phyloP scores from a whole-genome alignment of 2,113 vertebrate species.

The Cyanoramphus novaezelandiae region DNA sequence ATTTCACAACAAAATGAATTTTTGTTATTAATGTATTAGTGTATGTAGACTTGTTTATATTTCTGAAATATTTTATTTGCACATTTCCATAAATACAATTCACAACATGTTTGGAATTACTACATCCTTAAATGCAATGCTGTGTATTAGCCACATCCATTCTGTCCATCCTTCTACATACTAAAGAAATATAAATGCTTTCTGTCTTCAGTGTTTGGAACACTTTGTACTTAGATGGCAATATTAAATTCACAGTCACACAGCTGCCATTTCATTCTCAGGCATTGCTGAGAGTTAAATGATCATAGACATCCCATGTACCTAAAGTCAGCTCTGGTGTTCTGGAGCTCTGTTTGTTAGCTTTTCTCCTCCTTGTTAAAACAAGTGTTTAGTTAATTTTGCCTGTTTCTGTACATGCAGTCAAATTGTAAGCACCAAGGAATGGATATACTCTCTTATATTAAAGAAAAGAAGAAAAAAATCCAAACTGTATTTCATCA shows the following conservation, averaged over 20 bases:
- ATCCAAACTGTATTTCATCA: background rate
- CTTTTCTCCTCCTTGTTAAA: background rate
- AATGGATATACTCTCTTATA: background rate
- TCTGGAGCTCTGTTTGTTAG: background rate
- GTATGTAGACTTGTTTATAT: background rate
- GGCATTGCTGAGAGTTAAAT: background rate
- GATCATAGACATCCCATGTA: no score
- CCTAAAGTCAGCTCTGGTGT: background rate
- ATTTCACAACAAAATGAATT: background rate
- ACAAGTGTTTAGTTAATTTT: background rate
- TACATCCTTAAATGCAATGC: background rate
- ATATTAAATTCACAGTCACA: background rate
- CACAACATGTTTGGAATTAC: accelerated
- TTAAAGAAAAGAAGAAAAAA: background rate
- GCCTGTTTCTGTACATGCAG: background rate
- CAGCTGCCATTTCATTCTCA: background rate
- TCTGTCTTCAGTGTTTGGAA: background rate
- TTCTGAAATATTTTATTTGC: background rate
- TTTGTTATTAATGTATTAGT: background rate
- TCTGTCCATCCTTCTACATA: background rate
- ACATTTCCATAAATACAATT: background rate
- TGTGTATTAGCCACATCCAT: accelerated
- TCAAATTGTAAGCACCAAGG: background rate
- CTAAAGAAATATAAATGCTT: background rate
- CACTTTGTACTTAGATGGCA: background rate